Conservation (phyloP, 2,888 invertebrate species). For the Andrena haemorrhoa region DNA sequence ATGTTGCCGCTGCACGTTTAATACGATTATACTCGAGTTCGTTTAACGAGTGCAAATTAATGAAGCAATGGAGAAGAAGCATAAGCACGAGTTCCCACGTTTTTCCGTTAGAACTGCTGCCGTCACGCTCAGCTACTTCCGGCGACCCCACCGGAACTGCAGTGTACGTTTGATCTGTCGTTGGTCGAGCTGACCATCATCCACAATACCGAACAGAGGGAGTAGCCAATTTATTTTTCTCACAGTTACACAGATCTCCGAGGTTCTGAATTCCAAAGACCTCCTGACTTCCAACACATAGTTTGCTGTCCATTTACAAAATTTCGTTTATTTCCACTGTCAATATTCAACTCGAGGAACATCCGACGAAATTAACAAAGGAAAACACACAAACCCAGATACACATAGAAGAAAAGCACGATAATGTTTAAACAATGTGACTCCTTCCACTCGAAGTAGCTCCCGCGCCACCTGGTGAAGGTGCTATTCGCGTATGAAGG, state of each 20-base stretch:
- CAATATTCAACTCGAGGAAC: background rate
- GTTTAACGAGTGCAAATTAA: constrained; percentile 44
- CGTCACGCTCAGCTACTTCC: constrained; percentile 82
- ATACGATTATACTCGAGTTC: constrained; percentile 40
- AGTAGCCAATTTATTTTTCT: background rate
- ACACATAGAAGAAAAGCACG: background rate
- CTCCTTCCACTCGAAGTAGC: constrained; percentile 17
- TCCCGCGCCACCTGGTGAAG: constrained; percentile 61
- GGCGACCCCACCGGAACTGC: constrained; percentile 83
- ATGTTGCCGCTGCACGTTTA: constrained; percentile 31
- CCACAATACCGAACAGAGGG: background rate
- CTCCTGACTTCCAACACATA: background rate
- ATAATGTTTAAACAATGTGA: constrained; percentile 33
- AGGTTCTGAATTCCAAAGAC: background rate
- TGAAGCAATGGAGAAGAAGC: constrained; percentile 39
- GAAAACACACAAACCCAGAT: background rate
- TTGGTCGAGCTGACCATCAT: constrained; percentile 25
- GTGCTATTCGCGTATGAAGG: background rate
- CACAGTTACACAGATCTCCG: background rate
- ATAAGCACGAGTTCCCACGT: constrained; percentile 81
- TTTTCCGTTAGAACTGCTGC: constrained; percentile 82
- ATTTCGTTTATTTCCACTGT: background rate
- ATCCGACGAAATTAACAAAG: background rate
- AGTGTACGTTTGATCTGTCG: constrained; percentile 76
- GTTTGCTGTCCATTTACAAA: background rate